Percentiles rank a stretch among this genome's conserved stretches.
Evolutionary conservation across 2,797 vertebrate species (phyloP).

Genomic region (Etheostoma nigrum): DNA sequence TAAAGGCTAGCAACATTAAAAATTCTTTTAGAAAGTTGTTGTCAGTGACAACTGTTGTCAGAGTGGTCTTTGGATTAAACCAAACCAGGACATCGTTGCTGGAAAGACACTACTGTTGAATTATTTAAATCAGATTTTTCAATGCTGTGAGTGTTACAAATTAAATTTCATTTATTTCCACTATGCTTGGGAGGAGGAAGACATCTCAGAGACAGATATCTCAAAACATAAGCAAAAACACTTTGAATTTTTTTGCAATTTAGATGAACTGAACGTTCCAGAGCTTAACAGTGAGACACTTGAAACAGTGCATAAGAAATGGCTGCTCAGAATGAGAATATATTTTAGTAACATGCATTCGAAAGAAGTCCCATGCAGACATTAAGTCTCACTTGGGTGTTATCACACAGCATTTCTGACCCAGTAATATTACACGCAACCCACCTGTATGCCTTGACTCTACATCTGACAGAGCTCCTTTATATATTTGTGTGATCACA

Average conservation of each 20-base stretch:
- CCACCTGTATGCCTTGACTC: slow-evolving; percentile 9
- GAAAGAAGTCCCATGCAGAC: slow-evolving; percentile 40
- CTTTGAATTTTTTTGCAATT: slow-evolving; percentile 8
- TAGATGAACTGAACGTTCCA: slow-evolving; percentile 27
- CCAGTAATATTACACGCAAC: slow-evolving; percentile 54
- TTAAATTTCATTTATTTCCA: slow-evolving; percentile 35
- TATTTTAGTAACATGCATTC: slow-evolving; percentile 53
- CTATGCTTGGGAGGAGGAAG: slow-evolving; percentile 13
- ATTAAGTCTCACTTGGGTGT: slow-evolving; percentile 55
- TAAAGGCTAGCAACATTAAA: slow-evolving; percentile 15
- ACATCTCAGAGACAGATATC: slow-evolving; percentile 15
- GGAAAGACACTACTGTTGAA: slow-evolving; percentile 53
- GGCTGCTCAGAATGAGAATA: slow-evolving; percentile 21
- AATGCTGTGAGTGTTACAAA: slow-evolving; percentile 39
- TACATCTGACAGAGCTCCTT: slow-evolving; percentile 38
- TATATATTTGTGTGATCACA: slow-evolving; percentile 40
- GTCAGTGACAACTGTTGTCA: slow-evolving; percentile 27
- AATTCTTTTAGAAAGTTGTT: not conserved
- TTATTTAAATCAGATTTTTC: slow-evolving; percentile 62
- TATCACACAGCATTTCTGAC: slow-evolving; percentile 57
- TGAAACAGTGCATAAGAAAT: slow-evolving; percentile 5
- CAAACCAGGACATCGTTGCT: slow-evolving; percentile 51
- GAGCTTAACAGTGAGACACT: slow-evolving; percentile 15
- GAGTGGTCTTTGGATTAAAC: slow-evolving; percentile 27
- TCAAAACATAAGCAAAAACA: slow-evolving; percentile 1